Evolutionary conservation across 1,140 invertebrate genomes (phyloP), one percentile per base, ranked within the genome.

Genomic region (Ectropis grisescens): DNA sequence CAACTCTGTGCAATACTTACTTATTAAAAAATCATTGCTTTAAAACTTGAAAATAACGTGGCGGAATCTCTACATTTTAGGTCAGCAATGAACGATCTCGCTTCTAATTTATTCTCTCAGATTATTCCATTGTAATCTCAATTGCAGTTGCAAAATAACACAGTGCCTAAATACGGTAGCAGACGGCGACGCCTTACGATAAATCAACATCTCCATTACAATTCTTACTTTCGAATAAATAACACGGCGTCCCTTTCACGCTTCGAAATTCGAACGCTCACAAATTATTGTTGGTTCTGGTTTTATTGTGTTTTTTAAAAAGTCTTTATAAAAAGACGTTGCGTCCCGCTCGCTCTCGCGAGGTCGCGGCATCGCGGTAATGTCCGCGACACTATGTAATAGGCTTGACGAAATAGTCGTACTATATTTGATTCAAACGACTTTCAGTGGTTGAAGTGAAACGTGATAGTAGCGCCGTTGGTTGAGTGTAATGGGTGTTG

Each of bases 271-370:
- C 57, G 57, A 65, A 59, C 66, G 59, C 50, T 69, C 60, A 74
- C 67, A 74, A 79, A 74, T 75, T 69, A 67, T 69, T 67, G 58
- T 70, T 58, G 50, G 58, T 60, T 59, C 52, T 53, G 59, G 12
- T 66, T 65, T 65, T 19, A 8, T 19, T 19, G 13, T 36, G 9
- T 38, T 40, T 44, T 53, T 51, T 43, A 35, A 27, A 34, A 2
- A 19, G 36, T 25, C 13, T 31, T 23, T n/a, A 13, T 23, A 6
- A 11, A 27, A 3, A 29, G 31, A 29, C 41, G 13, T 13, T 46
- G 32, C 29, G 42, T 70, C 62, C 52, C 56, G 45, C 33, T 75
- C 43, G 31, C 33, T 46, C 68, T 59, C 42, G 51, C 35, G 50
- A 29, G 57, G 52, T 49, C 47, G 16, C 16, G 16, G 16, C n/a